Evolutionary conservation across 2,797 vertebrate genomes (phyloP).

Genomic region (Acipenser transmontanus): DNA sequence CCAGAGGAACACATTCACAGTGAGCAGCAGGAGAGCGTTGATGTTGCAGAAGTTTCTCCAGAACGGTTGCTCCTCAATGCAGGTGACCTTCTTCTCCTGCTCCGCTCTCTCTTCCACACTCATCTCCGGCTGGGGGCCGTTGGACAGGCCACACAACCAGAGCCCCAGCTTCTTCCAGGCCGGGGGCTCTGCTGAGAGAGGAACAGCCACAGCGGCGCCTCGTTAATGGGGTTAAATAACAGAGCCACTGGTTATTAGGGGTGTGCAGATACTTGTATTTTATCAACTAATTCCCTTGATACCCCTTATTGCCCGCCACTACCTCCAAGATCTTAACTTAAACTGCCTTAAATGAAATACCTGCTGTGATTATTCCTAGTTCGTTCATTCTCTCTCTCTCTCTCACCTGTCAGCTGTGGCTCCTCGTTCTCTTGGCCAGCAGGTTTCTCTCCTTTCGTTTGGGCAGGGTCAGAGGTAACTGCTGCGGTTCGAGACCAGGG

Average conservation of each 20-base stretch:
- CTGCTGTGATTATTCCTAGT: too few species aligned
- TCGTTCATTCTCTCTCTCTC: not conserved
- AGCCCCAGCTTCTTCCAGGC: constrained; percentile 54
- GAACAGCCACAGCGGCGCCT: rapidly evolving
- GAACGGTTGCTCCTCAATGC: constrained; percentile 65
- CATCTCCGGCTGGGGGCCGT: constrained; percentile 20
- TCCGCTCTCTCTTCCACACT: constrained; percentile 50
- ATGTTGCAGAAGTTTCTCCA: constrained; percentile 74
- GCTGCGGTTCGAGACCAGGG: constrained; percentile 18
- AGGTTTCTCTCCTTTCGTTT: not conserved
- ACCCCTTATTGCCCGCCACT: too few species aligned
- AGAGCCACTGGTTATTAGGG: too few species aligned
- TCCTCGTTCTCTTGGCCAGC: not conserved
- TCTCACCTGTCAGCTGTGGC: constrained; percentile 7
- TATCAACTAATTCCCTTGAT: too few species aligned
- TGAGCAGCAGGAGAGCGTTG: constrained; percentile 74
- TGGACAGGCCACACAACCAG: constrained; percentile 74
- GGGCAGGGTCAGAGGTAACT: not conserved
- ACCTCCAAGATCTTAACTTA: too few species aligned
- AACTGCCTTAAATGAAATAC: too few species aligned
- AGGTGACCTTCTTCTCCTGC: constrained; percentile 57
- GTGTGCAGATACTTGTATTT: too few species aligned
- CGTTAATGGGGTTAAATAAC: not conserved
- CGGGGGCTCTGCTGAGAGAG: constrained; percentile 28
- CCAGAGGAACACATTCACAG: constrained; percentile 82